A percentile compares a stretch with the other conserved stretches of the same genome.
phyloP scores from a whole-genome alignment of 2,797 vertebrate species.

The Microchirus variegatus region DNA sequence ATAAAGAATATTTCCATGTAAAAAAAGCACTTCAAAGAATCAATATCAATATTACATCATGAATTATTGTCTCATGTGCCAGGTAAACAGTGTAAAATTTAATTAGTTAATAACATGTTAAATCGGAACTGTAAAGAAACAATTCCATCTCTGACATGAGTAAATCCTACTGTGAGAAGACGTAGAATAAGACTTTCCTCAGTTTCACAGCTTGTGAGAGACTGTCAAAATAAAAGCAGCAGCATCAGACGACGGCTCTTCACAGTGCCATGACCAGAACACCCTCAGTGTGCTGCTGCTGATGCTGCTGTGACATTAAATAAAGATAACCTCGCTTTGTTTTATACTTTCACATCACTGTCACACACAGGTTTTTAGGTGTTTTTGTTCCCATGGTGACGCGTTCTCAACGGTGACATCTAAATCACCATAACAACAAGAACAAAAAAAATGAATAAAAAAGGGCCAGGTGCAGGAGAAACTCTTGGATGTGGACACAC shows the following conservation, averaged over 20 bases:
- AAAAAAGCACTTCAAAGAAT: no score
- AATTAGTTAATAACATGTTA: no score
- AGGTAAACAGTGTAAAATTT: no score
- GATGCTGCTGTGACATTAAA: no score
- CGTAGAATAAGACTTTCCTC: conserved; percentile 8
- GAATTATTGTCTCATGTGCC: no score
- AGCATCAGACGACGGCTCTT: conserved; percentile 13
- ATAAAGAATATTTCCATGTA: no score
- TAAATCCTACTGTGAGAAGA: not conserved
- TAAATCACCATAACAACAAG: conserved; percentile 77
- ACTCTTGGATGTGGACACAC: conserved; percentile 37
- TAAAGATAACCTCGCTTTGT: conserved; percentile 50
- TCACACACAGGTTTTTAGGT: conserved; percentile 61
- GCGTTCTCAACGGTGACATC: conserved; percentile 60
- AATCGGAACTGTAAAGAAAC: no score
- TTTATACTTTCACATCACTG: conserved; percentile 61
- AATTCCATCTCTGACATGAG: no score
- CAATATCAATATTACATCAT: no score
- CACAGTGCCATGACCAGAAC: conserved; percentile 34
- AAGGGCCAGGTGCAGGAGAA: conserved; percentile 23
- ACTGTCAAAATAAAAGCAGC: conserved; percentile 30
- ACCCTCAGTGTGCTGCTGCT: not conserved
- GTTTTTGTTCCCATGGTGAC: conserved; percentile 69
- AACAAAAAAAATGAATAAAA: conserved; percentile 40
- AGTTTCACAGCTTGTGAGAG: conserved; percentile 30